Conservation (phyloP, 2,797 vertebrate genomes). For the Crenuchus spilurus region DNA sequence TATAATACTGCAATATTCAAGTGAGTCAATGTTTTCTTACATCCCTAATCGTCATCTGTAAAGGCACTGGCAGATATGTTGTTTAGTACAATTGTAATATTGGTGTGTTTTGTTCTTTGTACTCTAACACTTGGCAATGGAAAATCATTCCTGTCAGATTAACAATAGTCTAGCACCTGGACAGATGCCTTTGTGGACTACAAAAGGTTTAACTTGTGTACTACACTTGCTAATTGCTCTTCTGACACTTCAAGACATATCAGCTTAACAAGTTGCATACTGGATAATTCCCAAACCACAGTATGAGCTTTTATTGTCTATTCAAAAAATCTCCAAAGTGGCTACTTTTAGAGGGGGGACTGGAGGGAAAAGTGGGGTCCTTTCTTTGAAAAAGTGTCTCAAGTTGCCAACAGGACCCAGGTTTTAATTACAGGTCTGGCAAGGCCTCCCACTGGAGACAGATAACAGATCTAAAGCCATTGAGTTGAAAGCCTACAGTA, state of each 20-base stretch:
- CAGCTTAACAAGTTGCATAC: background rate
- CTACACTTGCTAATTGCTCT: background rate
- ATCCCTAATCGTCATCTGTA: no score
- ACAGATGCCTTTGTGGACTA: conserved; percentile 12
- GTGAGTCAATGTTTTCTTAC: no score
- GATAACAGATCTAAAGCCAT: conserved; percentile 62
- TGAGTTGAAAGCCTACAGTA: conserved; percentile 53
- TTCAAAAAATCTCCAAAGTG: conserved; percentile 18
- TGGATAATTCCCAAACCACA: background rate
- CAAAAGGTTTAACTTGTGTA: background rate
- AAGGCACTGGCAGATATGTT: no score
- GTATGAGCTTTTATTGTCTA: conserved; percentile 23
- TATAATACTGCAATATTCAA: no score
- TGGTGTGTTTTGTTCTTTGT: no score
- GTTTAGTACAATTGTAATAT: no score
- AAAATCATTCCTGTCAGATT: background rate
- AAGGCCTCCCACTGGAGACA: conserved; percentile 48
- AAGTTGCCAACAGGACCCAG: conserved; percentile 47
- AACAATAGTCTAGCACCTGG: conserved; percentile 6
- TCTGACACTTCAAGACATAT: background rate
- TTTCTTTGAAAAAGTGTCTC: conserved; percentile 52
- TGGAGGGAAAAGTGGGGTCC: conserved; percentile 27
- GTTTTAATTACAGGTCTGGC: conserved; percentile 60
- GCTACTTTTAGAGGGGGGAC: conserved; percentile 13
- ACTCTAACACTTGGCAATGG: no score